These are phyloP conservation scores for Polymixis lichenea DNA, from an alignment of 2,888 invertebrate species.

Conservation along the genomic window DNA sequence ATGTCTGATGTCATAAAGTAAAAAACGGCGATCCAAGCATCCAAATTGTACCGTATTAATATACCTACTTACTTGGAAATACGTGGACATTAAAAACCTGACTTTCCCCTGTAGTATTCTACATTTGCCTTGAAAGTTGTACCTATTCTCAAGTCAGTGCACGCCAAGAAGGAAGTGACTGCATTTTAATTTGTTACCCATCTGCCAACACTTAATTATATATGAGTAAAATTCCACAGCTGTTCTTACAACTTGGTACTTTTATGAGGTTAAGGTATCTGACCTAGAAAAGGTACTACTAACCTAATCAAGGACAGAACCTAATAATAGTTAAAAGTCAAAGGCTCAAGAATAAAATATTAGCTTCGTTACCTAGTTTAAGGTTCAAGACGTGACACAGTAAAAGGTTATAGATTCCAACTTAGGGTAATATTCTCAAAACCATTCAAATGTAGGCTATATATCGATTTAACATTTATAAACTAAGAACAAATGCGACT, in stretches of 20 bases:
- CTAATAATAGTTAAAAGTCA: conserved; percentile 24
- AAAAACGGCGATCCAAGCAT: conserved; percentile 29
- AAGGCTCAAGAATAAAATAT: conserved; percentile 24
- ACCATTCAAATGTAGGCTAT: conserved; percentile 27
- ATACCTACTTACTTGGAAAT: conserved; percentile 14
- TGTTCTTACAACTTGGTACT: conserved; percentile 10
- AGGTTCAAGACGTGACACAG: conserved; percentile 26
- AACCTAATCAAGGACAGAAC: conserved; percentile 26
- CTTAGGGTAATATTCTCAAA: conserved; percentile 25
- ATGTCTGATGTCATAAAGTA: conserved; percentile 36
- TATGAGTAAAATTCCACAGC: conserved; percentile 31
- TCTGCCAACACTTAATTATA: conserved; percentile 42
- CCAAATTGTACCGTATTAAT: conserved; percentile 28
- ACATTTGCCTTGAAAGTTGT: conserved; percentile 53
- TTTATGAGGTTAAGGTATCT: not conserved
- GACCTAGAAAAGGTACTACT: conserved; percentile 21
- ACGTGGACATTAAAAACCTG: conserved; percentile 26
- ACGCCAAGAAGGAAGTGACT: conserved; percentile 56
- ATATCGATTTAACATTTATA: conserved; percentile 34
- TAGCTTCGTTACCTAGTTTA: conserved; percentile 26
- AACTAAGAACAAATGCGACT: conserved; percentile 33
- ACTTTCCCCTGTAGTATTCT: conserved; percentile 52
- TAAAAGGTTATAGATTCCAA: conserved; percentile 48
- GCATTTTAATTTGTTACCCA: conserved; percentile 58
- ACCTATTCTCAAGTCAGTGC: conserved; percentile 51